Conservation (phyloP, 2,797 vertebrate species). For the Gallinago solitaria region DNA sequence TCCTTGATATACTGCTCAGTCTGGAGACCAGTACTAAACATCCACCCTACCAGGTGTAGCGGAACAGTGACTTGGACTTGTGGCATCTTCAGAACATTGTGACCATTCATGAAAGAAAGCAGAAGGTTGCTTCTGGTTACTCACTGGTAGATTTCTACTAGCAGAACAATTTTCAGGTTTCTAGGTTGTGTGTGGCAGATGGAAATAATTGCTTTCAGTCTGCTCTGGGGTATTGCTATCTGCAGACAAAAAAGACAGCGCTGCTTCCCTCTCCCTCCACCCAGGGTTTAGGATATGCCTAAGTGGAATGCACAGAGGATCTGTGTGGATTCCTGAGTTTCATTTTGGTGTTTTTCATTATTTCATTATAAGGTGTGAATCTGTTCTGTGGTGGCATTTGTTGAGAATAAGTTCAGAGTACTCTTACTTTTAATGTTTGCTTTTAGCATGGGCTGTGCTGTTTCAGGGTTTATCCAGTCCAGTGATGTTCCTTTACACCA, state of each 20-base stretch:
- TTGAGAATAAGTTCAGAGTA: neutral
- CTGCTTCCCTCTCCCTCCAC: neutral
- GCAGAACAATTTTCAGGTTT: conserved; percentile 57
- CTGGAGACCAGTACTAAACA: conserved; percentile 54
- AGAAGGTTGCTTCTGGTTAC: conserved; percentile 65
- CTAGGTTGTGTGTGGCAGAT: conserved; percentile 19
- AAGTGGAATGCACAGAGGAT: neutral
- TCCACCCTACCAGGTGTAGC: conserved; percentile 75
- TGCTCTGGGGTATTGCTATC: neutral
- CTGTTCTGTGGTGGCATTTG: neutral
- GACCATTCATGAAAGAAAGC: conserved; percentile 70
- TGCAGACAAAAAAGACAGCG: neutral
- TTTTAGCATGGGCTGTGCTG: neutral
- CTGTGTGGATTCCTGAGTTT: neutral
- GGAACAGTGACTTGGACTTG: conserved; percentile 79
- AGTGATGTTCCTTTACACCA: neutral
- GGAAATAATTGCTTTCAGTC: conserved; percentile 37
- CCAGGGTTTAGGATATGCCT: neutral
- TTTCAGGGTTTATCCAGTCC: accelerated
- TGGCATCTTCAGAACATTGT: conserved; percentile 66
- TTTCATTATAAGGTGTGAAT: neutral
- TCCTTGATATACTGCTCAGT: conserved; percentile 67
- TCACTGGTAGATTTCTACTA: conserved; percentile 45
- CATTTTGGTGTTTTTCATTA: neutral
- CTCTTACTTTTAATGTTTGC: neutral